Conservation (phyloP, 2,888 invertebrate genomes). For the Amphiduros pacificus region DNA sequence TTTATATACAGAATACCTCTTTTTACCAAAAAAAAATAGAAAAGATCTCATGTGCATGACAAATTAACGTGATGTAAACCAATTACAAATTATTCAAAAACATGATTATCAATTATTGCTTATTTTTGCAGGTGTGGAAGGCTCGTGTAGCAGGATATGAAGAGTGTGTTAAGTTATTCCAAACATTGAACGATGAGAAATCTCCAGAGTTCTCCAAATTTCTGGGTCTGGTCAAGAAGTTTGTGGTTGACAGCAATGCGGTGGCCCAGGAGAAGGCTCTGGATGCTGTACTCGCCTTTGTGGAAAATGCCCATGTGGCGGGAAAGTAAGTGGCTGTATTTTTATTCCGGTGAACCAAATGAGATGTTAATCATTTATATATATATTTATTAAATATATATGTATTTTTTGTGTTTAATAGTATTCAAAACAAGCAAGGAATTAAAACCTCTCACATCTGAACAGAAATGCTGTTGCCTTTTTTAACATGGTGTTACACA, state of each 20-base stretch:
- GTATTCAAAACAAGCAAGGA: too few species aligned
- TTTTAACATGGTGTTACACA: too few species aligned
- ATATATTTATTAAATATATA: too few species aligned
- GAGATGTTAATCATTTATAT: too few species aligned
- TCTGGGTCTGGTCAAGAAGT: conserved; percentile 87
- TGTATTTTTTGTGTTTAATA: not conserved
- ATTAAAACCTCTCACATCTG: too few species aligned
- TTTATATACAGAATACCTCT: too few species aligned
- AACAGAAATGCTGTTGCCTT: too few species aligned
- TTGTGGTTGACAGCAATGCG: conserved; percentile 91
- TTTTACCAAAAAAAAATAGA: too few species aligned
- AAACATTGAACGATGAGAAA: conserved; percentile 81
- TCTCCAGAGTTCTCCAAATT: conserved; percentile 92
- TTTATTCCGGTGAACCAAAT: not conserved
- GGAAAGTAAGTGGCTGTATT: conserved; percentile 65
- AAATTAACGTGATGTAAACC: too few species aligned
- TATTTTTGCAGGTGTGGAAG: conserved; percentile 76
- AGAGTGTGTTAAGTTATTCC: conserved; percentile 86
- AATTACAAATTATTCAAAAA: too few species aligned
- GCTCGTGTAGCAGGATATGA: conserved; percentile 93
- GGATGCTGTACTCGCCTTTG: conserved; percentile 86
- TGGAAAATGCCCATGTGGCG: conserved; percentile 76
- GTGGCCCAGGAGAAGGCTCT: conserved; percentile 94
- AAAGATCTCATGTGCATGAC: too few species aligned
- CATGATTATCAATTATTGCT: too few species aligned